Evolutionary conservation across 2,888 invertebrate genomes (phyloP).

Genomic region (Tethea ocularis): DNA sequence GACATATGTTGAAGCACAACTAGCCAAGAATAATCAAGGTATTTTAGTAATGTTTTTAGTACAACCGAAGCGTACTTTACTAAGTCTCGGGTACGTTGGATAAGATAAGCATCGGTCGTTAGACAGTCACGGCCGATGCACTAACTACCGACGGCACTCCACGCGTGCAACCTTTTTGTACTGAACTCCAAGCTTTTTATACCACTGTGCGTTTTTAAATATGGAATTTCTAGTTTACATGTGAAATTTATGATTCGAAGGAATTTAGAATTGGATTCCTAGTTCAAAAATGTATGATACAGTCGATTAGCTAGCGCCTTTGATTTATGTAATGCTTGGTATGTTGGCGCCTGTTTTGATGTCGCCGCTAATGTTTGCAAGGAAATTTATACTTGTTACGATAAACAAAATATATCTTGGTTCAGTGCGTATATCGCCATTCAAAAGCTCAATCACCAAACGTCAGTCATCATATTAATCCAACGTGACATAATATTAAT

Average conservation of each 20-base stretch:
- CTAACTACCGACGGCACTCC: slow-evolving; percentile 68
- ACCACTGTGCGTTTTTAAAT: slow-evolving; percentile 40
- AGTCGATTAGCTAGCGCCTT: slow-evolving; percentile 65
- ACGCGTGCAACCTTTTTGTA: slow-evolving; percentile 74
- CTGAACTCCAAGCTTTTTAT: slow-evolving; percentile 42
- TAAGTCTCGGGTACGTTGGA: slow-evolving; percentile 26
- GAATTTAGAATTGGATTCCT: slow-evolving; percentile 32
- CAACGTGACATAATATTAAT: slow-evolving; percentile 2
- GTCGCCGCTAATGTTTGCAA: slow-evolving; percentile 42
- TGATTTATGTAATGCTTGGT: slow-evolving; percentile 61
- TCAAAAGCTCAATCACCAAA: neutral
- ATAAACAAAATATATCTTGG: neutral
- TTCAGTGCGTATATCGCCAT: neutral
- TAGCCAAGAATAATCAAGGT: neutral
- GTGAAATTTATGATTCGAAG: slow-evolving; percentile 32
- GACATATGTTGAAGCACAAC: neutral
- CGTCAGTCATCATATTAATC: slow-evolving; percentile 6
- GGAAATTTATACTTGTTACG: neutral
- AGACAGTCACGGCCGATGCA: slow-evolving; percentile 74
- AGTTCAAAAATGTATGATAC: slow-evolving; percentile 21
- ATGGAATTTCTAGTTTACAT: slow-evolving; percentile 38
- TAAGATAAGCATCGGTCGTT: slow-evolving; percentile 77
- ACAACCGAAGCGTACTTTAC: neutral
- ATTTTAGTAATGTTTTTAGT: neutral
- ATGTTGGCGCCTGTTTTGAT: slow-evolving; percentile 70